Base-by-base conservation (phyloP, 2,888 invertebrate genomes). In the Tenodera sinensis region DNA sequence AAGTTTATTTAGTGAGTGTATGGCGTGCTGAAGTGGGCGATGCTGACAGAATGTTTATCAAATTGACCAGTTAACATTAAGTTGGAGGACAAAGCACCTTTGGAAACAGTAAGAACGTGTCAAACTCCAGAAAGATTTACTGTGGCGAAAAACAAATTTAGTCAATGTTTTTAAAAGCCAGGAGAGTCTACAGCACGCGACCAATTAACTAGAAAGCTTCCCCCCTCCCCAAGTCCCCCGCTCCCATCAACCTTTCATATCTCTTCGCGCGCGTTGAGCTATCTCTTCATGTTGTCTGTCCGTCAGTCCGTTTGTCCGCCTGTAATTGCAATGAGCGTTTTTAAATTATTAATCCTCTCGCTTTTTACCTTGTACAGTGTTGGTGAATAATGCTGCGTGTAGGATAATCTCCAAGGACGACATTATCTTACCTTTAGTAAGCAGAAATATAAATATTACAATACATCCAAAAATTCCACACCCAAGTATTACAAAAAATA, bases 171-270 rank as follows among this genome's bases (percentile, higher is more conserved):
- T 14, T 47, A 47, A 85, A 85, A 85, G 85, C 54, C 15, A n/a
- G n/a, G 12, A 30, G 81, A 81, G 34, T 20, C 25, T 30, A 82
- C 27, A 71, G 82, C 87, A 71, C 27, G 86, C 86, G 42, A 87
- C 83, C 87, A 87, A 87, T 87, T 87, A 87, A 87, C 82, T 87
- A 87, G 83, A 87, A 87, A 87, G 87, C 87, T 82, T 87, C 83
- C 83, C 81, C 82, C 28, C 81, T 15, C 15, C 54, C 54, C 47
- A 47, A 47, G 47, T 47, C 14, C 15, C 54, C 54, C 54, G 54
- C 20, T 54, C 54, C 15, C 54, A 71, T 87, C 82, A 87, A 87
- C 87, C 87, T 87, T 87, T 82, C 34, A 87, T 83, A 87, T 83
- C 87, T 87, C n/a, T 84, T 84, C 9, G 85, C 54, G 47, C 85